A percentile compares a stretch with the other conserved stretches of the same genome.
Conservation (phyloP, 1,140 invertebrate genomes). For the Mactra quadrangularis region DNA sequence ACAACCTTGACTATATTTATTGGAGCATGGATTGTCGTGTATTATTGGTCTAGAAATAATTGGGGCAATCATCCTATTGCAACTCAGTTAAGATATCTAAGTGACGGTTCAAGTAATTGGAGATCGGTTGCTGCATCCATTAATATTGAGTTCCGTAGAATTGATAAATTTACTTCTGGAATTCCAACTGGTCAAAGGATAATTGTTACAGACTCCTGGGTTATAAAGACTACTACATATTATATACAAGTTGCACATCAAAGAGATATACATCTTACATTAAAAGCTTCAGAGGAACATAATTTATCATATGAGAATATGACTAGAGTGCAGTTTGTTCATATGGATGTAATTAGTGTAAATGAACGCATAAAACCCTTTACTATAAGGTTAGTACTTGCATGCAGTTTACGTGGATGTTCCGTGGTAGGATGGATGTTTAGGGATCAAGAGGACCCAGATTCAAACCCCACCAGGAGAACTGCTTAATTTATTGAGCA, state of each 20-base stretch:
- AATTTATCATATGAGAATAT: conserved; percentile 85
- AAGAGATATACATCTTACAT: conserved; percentile 89
- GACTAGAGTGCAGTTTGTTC: conserved; percentile 90
- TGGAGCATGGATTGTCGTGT: conserved; percentile 67
- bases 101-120: conserved; percentile 85
- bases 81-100: conserved; percentile 87
- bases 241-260: conserved; percentile 90
- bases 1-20: conserved; percentile 71
- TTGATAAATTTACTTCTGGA: conserved; percentile 90
- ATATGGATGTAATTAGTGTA: conserved; percentile 90
- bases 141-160: conserved; percentile 90
- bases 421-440: no score
- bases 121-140: conserved; percentile 89
- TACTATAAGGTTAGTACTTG: conserved; percentile 78
- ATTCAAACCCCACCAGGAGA: no score
- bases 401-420: no score
- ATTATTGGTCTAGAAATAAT: conserved; percentile 88
- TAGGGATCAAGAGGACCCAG: no score
- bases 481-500: no score
- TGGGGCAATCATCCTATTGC: conserved; percentile 91
- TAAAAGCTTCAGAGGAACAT: conserved; percentile 91
- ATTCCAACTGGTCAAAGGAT: conserved; percentile 87
- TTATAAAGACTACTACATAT: conserved; percentile 93
- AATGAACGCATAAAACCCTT: conserved; percentile 81
- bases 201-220: conserved; percentile 93